Conservation (phyloP, 2,797 vertebrate species). For the Sebastes oblongus region DNA sequence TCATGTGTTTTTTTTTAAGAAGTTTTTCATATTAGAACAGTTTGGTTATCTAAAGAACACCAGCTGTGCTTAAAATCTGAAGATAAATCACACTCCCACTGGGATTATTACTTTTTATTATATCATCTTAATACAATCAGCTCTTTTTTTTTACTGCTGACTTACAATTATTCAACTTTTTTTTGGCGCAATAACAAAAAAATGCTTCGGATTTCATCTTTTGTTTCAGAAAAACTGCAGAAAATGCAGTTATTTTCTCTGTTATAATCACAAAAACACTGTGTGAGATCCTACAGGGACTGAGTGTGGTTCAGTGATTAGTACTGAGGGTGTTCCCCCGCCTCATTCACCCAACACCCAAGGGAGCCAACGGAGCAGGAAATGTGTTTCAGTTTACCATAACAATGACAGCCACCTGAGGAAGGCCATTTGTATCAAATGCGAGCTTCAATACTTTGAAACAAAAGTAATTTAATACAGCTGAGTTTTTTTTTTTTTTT, state of each 20-base stretch:
- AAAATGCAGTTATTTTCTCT: background rate
- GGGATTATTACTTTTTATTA: background rate
- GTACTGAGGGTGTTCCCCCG: conserved; percentile 11
- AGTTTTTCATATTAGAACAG: background rate
- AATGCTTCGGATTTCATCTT: background rate
- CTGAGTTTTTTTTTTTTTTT: background rate
- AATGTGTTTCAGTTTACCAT: conserved; percentile 36
- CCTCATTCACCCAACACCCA: conserved; percentile 12
- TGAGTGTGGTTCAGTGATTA: conserved; percentile 32
- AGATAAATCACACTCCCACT: background rate
- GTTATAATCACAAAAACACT: background rate
- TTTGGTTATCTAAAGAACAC: background rate
- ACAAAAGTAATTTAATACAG: conserved; percentile 12
- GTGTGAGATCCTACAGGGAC: background rate
- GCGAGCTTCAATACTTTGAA: conserved; percentile 4
- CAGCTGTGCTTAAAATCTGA: background rate
- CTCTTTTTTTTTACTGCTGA: background rate
- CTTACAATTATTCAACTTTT: background rate
- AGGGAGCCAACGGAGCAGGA: conserved; percentile 22
- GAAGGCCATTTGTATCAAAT: conserved; percentile 13
- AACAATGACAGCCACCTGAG: conserved; percentile 9
- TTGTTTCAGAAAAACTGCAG: background rate
- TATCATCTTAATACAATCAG: background rate
- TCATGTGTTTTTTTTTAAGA: background rate
- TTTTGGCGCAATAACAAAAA: background rate